Base-by-base conservation (phyloP, 2,888 invertebrate species). In the Formica aserva region DNA sequence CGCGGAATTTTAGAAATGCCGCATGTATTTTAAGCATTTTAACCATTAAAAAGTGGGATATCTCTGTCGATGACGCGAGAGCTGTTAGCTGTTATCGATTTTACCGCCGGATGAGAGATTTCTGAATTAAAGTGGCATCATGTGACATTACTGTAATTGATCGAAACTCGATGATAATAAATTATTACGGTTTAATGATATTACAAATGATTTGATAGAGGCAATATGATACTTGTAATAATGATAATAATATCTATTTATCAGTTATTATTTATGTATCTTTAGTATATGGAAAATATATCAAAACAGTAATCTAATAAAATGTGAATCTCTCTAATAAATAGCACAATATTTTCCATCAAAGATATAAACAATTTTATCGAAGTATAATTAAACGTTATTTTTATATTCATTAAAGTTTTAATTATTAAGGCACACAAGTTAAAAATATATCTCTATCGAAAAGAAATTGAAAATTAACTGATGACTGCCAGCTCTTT, bases 11-110 rank as follows among this genome's bases (percentile, higher is more conserved):
- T 35, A 26, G 72, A 60, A 26, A 71, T 35, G 60, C 26, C 26
- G 18, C 32, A 45, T 45, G 26, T 22, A 80, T 80, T 45, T 52
- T 71, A 48, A 81, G 38, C 65, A 81, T 38, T 75, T 62, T 62
- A 77, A 74, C 11, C 63, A 29, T 57, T 66, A 35, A 63, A 76
- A 76, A 45, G 18, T 26, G 18, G 6, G 4, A n/a, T 38, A 57
- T 69, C 29, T 52, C 26, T 15, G n/a, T 15, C 72, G 60, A 60
- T 32, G 22, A 41, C 13, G 22, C 41, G 41, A 57, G 26, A 45
- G 18, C 45, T 15, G 32, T 18, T 45, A 9, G 9, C 3, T 38
- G 52, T 41, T 13, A 38, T 38, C 65, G 22, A 65, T 18, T 29
- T 29, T 9, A 5, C 18, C 29, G n/a, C 18, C 32, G 69, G 6